Evolutionary conservation across 2,888 invertebrate genomes (phyloP).

Genomic region (Sussaba pulchella): DNA sequence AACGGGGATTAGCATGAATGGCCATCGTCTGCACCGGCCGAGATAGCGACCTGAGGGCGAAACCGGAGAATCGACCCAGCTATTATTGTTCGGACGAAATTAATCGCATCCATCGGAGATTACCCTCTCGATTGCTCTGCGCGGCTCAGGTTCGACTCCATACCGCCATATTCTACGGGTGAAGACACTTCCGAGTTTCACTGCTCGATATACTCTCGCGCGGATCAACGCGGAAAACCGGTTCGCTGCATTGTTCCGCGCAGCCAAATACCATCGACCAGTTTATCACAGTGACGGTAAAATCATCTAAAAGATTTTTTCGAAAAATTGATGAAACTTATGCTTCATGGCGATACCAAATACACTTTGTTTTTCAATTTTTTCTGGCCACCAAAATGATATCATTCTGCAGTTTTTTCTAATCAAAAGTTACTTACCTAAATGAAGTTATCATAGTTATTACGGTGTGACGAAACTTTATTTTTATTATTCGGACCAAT

Average conservation of each 20-base stretch:
- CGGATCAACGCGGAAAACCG: background rate
- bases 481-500: too few relatives aligned
- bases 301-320: background rate
- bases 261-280: background rate
- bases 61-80: conserved; percentile 67
- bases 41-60: conserved; percentile 75
- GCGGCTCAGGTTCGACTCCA: conserved; percentile 57
- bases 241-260: background rate
- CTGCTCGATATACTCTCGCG: background rate
- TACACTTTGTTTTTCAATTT: background rate
- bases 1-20: conserved; percentile 80
- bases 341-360: background rate
- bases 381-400: too few relatives aligned
- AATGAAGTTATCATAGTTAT: too few relatives aligned
- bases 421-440: too few relatives aligned
- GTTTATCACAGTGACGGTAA: background rate
- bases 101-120: conserved; percentile 80
- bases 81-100: conserved; percentile 80
- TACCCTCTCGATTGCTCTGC: conserved; percentile 76
- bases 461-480: too few relatives aligned
- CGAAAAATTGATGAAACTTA: background rate
- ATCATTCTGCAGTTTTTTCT: too few relatives aligned
- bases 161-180: background rate
- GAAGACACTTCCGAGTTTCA: conserved; percentile 14
- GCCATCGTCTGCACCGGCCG: conserved; percentile 77